Evolutionary conservation across 2,113 vertebrate species (phyloP).

Genomic region (Crotophaga sulcirostris): DNA sequence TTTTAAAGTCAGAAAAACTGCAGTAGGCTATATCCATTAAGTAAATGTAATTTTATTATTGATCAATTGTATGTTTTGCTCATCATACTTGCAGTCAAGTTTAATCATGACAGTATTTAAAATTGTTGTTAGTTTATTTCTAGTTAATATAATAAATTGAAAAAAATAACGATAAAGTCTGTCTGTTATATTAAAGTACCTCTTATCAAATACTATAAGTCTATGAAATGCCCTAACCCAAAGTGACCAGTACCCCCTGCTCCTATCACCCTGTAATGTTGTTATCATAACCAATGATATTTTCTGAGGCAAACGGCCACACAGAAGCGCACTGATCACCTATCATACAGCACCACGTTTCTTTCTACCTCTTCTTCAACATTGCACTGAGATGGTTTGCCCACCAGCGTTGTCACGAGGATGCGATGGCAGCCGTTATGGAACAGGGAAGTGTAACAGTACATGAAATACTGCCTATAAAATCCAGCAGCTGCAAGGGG

Average conservation of each 20-base stretch:
- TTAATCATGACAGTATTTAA: neutral
- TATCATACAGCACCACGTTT: neutral
- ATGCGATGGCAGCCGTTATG: neutral
- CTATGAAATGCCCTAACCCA: neutral
- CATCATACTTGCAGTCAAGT: neutral
- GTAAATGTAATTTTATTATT: neutral
- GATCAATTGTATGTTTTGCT: neutral
- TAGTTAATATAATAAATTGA: neutral
- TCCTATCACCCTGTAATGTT: neutral
- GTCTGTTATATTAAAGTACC: neutral
- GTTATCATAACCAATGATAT: neutral
- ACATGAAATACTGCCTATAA: neutral
- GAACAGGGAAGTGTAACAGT: neutral
- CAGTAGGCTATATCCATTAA: neutral
- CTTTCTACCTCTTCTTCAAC: neutral
- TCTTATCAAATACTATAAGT: neutral
- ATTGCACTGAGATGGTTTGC: neutral
- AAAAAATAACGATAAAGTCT: neutral
- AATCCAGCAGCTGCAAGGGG: neutral
- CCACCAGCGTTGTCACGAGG: neutral
- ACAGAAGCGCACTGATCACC: fast-evolving
- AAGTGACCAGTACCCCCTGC: neutral
- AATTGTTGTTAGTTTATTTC: neutral
- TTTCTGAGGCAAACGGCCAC: neutral
- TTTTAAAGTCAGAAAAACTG: neutral